Base-by-base conservation (phyloP, 2,797 vertebrate species). In the Enteromius radiatus region DNA sequence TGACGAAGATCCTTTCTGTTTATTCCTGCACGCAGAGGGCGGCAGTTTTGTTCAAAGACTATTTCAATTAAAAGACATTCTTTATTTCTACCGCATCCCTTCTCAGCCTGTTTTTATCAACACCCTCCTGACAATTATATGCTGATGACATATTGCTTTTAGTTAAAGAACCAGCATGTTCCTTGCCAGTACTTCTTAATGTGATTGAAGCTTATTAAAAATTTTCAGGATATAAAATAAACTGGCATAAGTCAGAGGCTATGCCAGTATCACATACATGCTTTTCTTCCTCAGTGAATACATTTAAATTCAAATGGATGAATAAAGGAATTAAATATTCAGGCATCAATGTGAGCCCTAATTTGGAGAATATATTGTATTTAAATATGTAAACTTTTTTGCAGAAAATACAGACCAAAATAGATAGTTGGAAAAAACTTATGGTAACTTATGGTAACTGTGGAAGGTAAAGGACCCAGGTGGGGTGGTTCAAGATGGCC, bases 191-290 rank as follows among this genome's bases (percentile, higher is more conserved):
- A 45, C 59, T 49, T 3, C 43, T 65, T 31, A 41, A 78, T 28
- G 8, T 28, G 3, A 77, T 64, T 41, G n/a, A 77, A 17, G 21
- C 11, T 28, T 77, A 77, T 21, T 77, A 17, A 7, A 78, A 49
- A 33, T 33, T 78, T 17, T 67, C 28, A 33, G 76, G 43, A 67
- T 68, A 54, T 54, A 33, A 68, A 79, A 79, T 52, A 2, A 79
- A 54, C 28, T 67, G 45, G 45, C 45, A 68, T 36, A 79, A 68
- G 9, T 54, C 31, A 54, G 61, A 67, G 3, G 63, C 28, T 33
- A 78, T 67, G 61, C 26, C 76, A 28, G 47, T 78, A 78, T 67
- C 76, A 10, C 7, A 2, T 67, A 1, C 2, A 4, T 49, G 41
- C 6, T 36, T 33, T 9, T 65, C 19, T 28, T 47, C 17, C 38